phyloP scores from a whole-genome alignment of 2,888 invertebrate species.

The Drosophila anomelani region DNA sequence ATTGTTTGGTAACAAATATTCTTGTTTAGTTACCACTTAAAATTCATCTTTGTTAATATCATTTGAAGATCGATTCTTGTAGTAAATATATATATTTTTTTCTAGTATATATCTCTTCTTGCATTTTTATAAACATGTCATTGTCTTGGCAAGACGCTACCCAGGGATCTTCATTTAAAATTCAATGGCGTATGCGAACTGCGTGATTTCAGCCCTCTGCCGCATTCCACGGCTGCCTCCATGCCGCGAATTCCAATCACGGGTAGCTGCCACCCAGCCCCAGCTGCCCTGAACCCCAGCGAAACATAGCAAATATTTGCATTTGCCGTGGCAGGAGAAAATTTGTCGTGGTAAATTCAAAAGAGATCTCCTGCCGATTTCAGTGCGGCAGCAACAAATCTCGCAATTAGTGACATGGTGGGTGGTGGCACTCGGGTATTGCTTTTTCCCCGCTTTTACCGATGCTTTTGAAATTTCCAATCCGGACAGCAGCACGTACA shows the following conservation, averaged over 20 bases:
- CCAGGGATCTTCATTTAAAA: conserved; percentile 74
- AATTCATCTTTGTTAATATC: background rate
- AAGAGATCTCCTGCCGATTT: conserved; percentile 47
- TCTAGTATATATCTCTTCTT: conserved; percentile 31
- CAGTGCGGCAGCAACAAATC: conserved; percentile 33
- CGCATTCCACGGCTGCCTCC: conserved; percentile 47
- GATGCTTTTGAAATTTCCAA: conserved; percentile 5
- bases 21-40: too few species aligned
- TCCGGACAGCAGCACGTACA: conserved; percentile 25
- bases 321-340: conserved; percentile 47
- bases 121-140: conserved; percentile 65
- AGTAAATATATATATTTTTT: background rate
- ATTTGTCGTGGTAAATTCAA: conserved; percentile 38
- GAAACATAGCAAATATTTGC: conserved; percentile 70
- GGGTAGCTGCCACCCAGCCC: conserved; percentile 5
- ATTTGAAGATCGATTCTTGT: background rate
- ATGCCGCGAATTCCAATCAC: conserved; percentile 43
- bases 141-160: conserved; percentile 14
- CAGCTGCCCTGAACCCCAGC: background rate
- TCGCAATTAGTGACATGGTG: conserved; percentile 45
- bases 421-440: conserved; percentile 20
- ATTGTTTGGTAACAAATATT: background rate
- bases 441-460: conserved; percentile 9
- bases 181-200: conserved; percentile 74
- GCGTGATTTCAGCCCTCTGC: conserved; percentile 69